These are phyloP conservation scores for Hydraecia micacea DNA, from an alignment of 2,888 invertebrate genomes.

Conservation along the genomic window DNA sequence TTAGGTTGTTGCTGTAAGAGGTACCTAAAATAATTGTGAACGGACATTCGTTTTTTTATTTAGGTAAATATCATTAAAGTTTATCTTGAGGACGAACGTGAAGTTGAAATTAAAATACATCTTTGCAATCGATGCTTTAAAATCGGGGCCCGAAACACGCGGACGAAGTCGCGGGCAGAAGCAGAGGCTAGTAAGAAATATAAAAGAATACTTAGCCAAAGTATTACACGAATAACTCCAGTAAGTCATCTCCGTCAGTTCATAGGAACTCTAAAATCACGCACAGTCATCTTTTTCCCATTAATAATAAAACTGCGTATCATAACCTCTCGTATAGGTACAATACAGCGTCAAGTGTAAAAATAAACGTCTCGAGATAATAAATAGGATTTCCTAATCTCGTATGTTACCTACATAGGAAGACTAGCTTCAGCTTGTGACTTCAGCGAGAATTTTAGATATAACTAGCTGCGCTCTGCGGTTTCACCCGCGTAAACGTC, in stretches of 20 bases:
- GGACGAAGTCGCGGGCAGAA: too few species aligned
- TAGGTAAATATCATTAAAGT: too few species aligned
- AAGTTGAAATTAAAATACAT: too few species aligned
- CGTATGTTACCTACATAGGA: neutral
- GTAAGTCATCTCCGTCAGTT: slow-evolving; percentile 7
- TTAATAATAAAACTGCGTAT: slow-evolving; percentile 43
- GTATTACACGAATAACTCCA: neutral
- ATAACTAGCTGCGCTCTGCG: neutral
- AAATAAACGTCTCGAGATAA: slow-evolving; percentile 23
- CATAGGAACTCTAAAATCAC: slow-evolving; percentile 14
- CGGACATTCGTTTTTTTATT: too few species aligned
- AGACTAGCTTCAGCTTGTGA: neutral
- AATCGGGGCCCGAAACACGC: too few species aligned
- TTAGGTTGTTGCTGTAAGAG: too few species aligned
- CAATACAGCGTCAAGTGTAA: slow-evolving; percentile 11
- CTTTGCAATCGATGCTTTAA: too few species aligned
- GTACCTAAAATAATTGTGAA: too few species aligned
- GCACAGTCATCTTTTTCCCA: slow-evolving; percentile 28
- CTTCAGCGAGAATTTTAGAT: neutral
- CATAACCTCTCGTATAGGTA: slow-evolving; percentile 18
- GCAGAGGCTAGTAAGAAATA: too few species aligned
- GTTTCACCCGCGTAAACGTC: too few species aligned
- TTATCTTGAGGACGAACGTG: too few species aligned
- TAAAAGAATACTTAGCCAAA: too few species aligned
- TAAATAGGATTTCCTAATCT: slow-evolving; percentile 25